Base-by-base conservation (phyloP, 1,140 invertebrate genomes). In the Solen grandis region DNA sequence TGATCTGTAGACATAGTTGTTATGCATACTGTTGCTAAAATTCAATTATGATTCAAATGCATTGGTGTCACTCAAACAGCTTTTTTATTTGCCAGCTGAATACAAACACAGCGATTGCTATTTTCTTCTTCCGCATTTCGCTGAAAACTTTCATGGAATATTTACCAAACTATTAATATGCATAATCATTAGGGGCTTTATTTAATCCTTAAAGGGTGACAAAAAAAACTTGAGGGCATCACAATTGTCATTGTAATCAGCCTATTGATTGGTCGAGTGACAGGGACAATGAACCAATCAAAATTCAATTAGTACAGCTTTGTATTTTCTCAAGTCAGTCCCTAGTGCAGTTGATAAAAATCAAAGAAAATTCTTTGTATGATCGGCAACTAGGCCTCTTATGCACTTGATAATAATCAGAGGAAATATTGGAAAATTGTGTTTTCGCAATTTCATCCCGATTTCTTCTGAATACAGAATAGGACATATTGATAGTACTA, bases 401-500 rank as follows among this genome's bases (percentile, higher is more conserved):
- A 36, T 63, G 46, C 60, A 38, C 59, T 50, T 35, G 41, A 54
- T 22, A 29, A 36, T 29, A 57, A 78, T 78, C 41, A 69, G 31
- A n/a, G 65, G 38, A 78, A 69, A 66, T 68, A 60, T 78, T 68
- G 54, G 65, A 68, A 78, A 78, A 68, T 66, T 65, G 62, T 41
- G 33, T 63, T 69, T 78, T 66, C 54, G 52, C 75, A 78, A 60
- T 78, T 78, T 78, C 63, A 78, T 78, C 75, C 75, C 65, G 75
- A 68, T 69, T 73, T 60, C 60, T 73, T 36, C 70, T n/a, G 63
- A 66, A 29, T 38, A 29, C n/a, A 36, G 54, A 59, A 46, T 38
- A 19, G 35, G 70, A 27, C 70, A 60, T 60, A 60, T 60, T 73
- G 57, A 60, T 73, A 73, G 46, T 59, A 36, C 59, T 59, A 73